These are phyloP conservation scores for Zaprionus vittiger DNA, from an alignment of 1,140 invertebrate genomes.

Conservation along the genomic window DNA sequence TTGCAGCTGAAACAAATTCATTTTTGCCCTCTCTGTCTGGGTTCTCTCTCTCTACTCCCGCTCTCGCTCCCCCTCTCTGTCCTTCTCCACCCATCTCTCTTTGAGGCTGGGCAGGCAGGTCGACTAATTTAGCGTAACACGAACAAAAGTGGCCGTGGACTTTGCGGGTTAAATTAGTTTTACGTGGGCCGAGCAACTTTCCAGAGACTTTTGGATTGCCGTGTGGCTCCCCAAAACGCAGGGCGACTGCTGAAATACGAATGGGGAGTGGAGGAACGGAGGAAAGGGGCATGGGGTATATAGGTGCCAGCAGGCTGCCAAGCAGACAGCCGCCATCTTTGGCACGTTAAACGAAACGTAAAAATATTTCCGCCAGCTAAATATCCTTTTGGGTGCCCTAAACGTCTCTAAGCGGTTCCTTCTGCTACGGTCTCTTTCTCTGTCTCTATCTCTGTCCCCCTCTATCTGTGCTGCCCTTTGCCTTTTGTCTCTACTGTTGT, in stretches of 20 bases:
- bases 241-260: no score
- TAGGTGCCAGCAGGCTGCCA: constrained; percentile 46
- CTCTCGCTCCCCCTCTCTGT: constrained; percentile 18
- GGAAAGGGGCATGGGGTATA: not conserved
- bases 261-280: not conserved
- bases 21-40: constrained; percentile 33
- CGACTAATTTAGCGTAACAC: constrained; percentile 79
- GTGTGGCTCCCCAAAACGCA: constrained; percentile 3
- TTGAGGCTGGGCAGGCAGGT: constrained; percentile 50
- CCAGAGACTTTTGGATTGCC: constrained; percentile 21
- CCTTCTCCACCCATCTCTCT: constrained; percentile 6
- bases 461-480: not conserved
- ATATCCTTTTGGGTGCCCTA: constrained; percentile 78
- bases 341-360: constrained; percentile 81
- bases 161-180: constrained; percentile 81
- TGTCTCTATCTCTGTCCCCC: not conserved
- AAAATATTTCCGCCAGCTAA: constrained; percentile 82
- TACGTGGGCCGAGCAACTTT: constrained; percentile 74
- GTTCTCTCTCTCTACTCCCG: constrained; percentile 37
- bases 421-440: constrained; percentile 19
- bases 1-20: constrained; percentile 41
- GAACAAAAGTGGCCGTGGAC: constrained; percentile 77
- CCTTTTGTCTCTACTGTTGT: constrained; percentile 17
- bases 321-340: constrained; percentile 62
- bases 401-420: constrained; percentile 56